Conservation (phyloP, 2,797 vertebrate genomes). For the Coregonus ussuriensis region DNA sequence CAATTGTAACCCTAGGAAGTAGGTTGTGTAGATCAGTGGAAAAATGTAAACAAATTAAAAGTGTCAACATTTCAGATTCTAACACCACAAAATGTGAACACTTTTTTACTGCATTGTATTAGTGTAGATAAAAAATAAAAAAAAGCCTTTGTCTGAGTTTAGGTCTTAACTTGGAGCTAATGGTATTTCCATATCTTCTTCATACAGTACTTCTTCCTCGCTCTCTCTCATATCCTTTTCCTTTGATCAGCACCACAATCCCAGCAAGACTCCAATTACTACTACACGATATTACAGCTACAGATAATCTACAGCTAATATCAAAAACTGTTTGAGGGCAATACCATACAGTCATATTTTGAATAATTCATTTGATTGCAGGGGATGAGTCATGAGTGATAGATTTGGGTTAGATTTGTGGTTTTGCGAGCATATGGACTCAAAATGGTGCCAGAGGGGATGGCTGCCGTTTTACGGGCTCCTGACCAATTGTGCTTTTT, state of each 20-base stretch:
- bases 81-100: background rate
- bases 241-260: slow-evolving; percentile 19
- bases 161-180: background rate
- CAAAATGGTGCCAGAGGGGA: too few relatives aligned
- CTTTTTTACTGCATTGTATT: background rate
- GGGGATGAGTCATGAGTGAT: slow-evolving; percentile 7
- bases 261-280: background rate
- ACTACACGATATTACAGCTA: background rate
- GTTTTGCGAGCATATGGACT: slow-evolving; percentile 30
- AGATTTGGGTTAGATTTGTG: slow-evolving; percentile 14
- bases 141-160: background rate
- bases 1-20: background rate
- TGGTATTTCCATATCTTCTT: background rate
- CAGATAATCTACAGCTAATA: slow-evolving; percentile 17
- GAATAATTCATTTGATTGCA: slow-evolving; percentile 16
- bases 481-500: too few relatives aligned
- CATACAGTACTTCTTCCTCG: background rate
- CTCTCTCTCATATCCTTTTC: background rate
- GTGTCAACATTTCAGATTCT: background rate
- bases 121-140: too few relatives aligned
- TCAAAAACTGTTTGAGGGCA: background rate
- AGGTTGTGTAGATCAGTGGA: background rate
- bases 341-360: background rate
- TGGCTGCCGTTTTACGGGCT: too few relatives aligned
- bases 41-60: background rate